Evolutionary conservation across 2,113 vertebrate species (phyloP).

Genomic region (Sylvia atricapilla): DNA sequence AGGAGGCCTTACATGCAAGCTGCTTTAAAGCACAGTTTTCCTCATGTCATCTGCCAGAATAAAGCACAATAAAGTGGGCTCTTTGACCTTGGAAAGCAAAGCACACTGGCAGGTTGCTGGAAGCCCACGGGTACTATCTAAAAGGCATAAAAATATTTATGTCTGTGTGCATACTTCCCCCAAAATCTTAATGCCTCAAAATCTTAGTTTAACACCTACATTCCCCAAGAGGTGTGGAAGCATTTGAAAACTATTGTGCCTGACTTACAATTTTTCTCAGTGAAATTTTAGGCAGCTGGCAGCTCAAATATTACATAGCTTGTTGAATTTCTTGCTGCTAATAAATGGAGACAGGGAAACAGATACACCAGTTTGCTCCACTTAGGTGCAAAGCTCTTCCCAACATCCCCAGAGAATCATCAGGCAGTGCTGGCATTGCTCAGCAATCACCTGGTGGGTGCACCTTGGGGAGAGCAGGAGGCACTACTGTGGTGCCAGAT

Average conservation of each 20-base stretch:
- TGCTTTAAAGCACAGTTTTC: neutral
- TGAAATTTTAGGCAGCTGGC: neutral
- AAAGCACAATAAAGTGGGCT: neutral
- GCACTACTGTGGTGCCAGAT: neutral
- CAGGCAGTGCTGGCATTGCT: neutral
- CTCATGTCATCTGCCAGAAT: neutral
- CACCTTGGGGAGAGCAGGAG: neutral
- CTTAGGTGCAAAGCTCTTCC: neutral
- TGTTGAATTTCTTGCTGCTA: neutral
- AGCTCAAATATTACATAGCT: neutral
- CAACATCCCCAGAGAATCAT: neutral
- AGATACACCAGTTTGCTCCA: neutral
- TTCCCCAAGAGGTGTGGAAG: neutral
- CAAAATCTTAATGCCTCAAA: neutral
- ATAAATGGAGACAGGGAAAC: neutral
- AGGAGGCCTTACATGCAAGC: neutral
- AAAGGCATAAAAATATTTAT: neutral
- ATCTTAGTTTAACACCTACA: neutral
- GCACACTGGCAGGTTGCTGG: neutral
- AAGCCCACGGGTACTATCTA: neutral
- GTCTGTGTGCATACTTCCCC: neutral
- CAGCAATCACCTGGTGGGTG: neutral
- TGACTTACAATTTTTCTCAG: neutral
- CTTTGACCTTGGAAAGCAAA: neutral
- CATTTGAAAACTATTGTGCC: neutral